A percentile compares a stretch with the other conserved stretches of the same genome.
These are phyloP conservation scores for Motacilla alba DNA, from an alignment of 2,113 vertebrate species.

Conservation along the genomic window DNA sequence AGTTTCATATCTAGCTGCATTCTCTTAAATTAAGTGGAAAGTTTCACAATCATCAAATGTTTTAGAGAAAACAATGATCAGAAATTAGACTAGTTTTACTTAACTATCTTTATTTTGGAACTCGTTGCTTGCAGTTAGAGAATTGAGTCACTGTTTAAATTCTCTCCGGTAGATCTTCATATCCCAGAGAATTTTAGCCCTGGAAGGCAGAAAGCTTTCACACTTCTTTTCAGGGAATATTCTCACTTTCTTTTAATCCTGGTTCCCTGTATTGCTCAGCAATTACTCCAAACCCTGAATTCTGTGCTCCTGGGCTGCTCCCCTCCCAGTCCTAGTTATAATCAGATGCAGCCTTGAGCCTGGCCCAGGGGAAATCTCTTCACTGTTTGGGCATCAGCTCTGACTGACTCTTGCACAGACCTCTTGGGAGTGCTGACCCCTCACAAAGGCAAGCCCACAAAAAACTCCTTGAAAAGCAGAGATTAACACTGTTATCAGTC, in stretches of 20 bases:
- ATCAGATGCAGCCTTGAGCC: accelerated
- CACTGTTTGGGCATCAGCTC: background rate
- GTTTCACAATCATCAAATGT: background rate
- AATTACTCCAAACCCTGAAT: background rate
- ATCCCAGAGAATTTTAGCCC: background rate
- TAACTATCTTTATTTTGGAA: background rate
- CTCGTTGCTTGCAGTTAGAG: background rate
- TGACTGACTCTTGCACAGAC: background rate
- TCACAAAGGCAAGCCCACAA: background rate
- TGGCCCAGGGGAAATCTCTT: background rate
- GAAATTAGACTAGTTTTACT: background rate
- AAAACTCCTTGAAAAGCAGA: background rate
- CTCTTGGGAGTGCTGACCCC: accelerated
- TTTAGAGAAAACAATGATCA: background rate
- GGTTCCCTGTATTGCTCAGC: background rate
- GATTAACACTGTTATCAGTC: background rate
- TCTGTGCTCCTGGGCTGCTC: background rate
- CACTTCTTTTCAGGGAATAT: background rate
- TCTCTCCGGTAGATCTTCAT: background rate
- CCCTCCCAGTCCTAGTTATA: background rate
- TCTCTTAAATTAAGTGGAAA: background rate
- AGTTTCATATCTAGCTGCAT: background rate
- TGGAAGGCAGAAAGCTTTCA: background rate
- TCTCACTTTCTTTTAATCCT: background rate
- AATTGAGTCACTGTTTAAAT: background rate